Percentiles rank a stretch among this genome's conserved stretches.
Evolutionary conservation across 2,797 vertebrate species (phyloP).

Genomic region (Petrocephalus schoutedeni): DNA sequence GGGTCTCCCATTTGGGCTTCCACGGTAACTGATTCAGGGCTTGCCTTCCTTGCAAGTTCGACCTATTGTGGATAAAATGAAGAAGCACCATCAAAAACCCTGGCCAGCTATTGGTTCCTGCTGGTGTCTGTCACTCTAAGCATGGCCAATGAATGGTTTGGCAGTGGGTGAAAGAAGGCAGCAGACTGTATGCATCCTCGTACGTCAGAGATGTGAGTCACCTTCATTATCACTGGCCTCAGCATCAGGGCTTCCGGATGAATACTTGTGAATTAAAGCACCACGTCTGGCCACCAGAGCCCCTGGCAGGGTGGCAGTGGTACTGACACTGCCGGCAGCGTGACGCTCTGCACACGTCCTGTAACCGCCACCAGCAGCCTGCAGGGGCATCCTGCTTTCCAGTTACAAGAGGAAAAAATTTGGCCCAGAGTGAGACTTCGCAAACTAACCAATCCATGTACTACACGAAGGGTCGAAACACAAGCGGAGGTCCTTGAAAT

Average conservation of each 20-base stretch:
- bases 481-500: conserved; percentile 29
- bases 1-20: background rate
- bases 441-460: background rate
- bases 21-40: background rate
- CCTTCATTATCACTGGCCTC: background rate
- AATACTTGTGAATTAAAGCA: background rate
- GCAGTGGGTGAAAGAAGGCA: conserved; percentile 13
- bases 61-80: background rate
- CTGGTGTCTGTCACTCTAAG: background rate
- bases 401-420: background rate
- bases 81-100: background rate
- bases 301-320: background rate
- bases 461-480: background rate
- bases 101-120: background rate
- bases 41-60: background rate
- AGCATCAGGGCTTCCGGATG: background rate
- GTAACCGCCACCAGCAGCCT: background rate
- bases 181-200: background rate
- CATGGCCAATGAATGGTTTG: background rate
- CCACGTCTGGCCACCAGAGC: background rate
- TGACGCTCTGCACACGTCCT: background rate
- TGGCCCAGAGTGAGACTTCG: background rate
- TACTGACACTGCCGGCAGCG: background rate
- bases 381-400: background rate
- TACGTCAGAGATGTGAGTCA: conserved; percentile 18